Conservation (phyloP, 2,797 vertebrate genomes). For the Falco novaeseelandiae region DNA sequence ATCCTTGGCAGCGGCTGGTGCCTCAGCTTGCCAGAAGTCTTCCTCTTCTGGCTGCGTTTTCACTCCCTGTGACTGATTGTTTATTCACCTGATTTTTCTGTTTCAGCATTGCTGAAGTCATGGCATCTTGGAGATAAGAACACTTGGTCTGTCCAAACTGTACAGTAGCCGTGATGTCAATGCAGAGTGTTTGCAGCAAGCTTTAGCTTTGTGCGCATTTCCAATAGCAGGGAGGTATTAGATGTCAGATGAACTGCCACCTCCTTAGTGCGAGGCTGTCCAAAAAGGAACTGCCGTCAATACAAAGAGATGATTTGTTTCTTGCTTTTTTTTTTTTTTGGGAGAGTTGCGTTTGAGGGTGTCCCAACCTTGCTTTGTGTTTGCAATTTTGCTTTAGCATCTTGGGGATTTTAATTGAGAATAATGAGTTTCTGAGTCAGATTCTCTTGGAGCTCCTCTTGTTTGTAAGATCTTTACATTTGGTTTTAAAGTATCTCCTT, state of each 20-base stretch:
- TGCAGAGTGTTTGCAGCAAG: background rate
- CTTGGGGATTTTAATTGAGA: background rate
- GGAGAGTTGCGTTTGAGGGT: background rate
- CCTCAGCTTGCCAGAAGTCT: conserved; percentile 82
- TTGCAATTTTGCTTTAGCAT: background rate
- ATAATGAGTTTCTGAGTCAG: background rate
- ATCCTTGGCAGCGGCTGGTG: conserved; percentile 54
- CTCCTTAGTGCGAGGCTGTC: background rate
- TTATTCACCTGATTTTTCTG: conserved; percentile 67
- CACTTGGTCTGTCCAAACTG: background rate
- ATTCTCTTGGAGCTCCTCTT: background rate
- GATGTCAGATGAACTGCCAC: background rate
- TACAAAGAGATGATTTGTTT: background rate
- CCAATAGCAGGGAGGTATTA: background rate
- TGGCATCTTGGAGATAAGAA: conserved; percentile 14
- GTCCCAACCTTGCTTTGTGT: background rate
- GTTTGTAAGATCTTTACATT: background rate
- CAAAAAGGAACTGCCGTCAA: background rate
- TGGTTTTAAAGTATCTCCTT: background rate
- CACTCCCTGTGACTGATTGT: conserved; percentile 47
- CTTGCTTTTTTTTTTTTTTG: background rate
- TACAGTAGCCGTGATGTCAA: background rate
- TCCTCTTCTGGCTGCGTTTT: conserved; percentile 54
- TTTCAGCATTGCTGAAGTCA: conserved; percentile 34
- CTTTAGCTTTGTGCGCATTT: background rate